Conservation (phyloP, 2,888 invertebrate genomes). For the Galeruca laticollis region DNA sequence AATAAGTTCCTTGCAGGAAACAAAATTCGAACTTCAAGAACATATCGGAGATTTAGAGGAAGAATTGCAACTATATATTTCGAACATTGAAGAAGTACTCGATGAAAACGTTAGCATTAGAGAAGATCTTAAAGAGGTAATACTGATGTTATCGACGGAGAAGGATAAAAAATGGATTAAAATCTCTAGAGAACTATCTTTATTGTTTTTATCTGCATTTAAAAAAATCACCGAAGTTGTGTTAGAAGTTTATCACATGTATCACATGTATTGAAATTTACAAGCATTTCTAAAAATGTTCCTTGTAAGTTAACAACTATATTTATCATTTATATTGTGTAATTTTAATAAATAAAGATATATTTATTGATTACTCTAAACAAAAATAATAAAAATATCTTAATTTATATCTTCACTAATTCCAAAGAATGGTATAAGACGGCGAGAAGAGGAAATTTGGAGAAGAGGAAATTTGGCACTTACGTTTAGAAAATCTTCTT, state of each 20-base stretch:
- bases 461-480: no score
- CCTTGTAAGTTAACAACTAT: slow-evolving; percentile 29
- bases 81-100: slow-evolving; percentile 41
- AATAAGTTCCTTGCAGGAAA: slow-evolving; percentile 23
- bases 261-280: slow-evolving; percentile 35
- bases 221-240: slow-evolving; percentile 53
- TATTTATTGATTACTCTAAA: slow-evolving; percentile 26
- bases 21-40: slow-evolving; percentile 37
- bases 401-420: no score
- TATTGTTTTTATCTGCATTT: slow-evolving; percentile 52
- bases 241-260: slow-evolving; percentile 51
- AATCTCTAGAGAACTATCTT: slow-evolving; percentile 47
- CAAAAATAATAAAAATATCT: no score
- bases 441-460: no score
- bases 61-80: slow-evolving; percentile 45
- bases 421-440: no score
- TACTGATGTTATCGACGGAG: slow-evolving; percentile 48
- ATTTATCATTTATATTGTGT: slow-evolving; percentile 34
- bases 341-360: slow-evolving; percentile 36
- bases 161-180: slow-evolving; percentile 54
- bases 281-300: slow-evolving; percentile 28
- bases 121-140: slow-evolving; percentile 41
- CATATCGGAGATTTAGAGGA: slow-evolving; percentile 44
- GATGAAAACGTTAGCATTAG: slow-evolving; percentile 44
- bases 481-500: no score